Percentiles rank a stretch among this genome's conserved stretches.
Evolutionary conservation across 2,797 vertebrate genomes (phyloP).

Genomic region (Vultur gryphus): DNA sequence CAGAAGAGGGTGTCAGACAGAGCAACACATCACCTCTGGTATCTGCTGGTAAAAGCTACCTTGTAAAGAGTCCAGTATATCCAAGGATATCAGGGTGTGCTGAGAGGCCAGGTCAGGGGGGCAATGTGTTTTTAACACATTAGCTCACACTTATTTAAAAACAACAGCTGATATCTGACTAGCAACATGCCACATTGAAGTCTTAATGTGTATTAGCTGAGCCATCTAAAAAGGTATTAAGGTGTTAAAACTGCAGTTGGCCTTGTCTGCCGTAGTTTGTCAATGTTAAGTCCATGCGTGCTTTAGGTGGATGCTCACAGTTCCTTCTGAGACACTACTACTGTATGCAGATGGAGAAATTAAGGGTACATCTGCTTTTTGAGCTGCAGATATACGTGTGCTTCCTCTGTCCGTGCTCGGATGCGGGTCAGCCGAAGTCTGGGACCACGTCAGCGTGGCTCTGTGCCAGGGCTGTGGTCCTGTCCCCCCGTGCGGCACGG

Average conservation of each 20-base stretch:
- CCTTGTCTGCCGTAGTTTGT: neutral
- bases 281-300: neutral
- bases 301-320: neutral
- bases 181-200: neutral
- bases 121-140: neutral
- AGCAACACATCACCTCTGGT: neutral
- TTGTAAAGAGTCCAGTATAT: neutral
- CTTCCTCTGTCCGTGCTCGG: neutral
- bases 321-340: neutral
- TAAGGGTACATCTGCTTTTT: neutral
- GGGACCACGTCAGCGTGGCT: rapidly evolving
- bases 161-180: neutral
- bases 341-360: neutral
- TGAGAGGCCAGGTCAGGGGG: neutral
- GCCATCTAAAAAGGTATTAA: neutral
- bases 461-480: neutral
- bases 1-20: neutral
- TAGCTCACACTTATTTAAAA: neutral
- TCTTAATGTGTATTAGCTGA: neutral
- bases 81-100: neutral
- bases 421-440: rapidly evolving
- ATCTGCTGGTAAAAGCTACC: neutral
- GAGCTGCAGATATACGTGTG: neutral
- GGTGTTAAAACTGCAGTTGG: neutral
- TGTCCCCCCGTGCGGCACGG: rapidly evolving